Percentiles rank a stretch among this genome's conserved stretches.
Evolutionary conservation across 2,888 invertebrate species (phyloP).

Genomic region (Oscheius myriophilus): DNA sequence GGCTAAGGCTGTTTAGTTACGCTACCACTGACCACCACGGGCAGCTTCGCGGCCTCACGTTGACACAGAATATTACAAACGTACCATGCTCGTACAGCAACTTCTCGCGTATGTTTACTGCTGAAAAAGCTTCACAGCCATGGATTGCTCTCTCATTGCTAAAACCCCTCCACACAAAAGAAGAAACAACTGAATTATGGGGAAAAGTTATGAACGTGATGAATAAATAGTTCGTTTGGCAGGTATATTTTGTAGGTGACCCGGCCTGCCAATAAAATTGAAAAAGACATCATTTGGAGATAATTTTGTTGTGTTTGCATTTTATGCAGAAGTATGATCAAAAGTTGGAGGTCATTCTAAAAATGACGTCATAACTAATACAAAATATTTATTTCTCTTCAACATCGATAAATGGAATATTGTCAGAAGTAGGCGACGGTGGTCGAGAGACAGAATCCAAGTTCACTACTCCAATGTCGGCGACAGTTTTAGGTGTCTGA

Average conservation of each 20-base stretch:
- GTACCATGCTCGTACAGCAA: constrained; percentile 61
- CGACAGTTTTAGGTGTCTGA: constrained; percentile 7
- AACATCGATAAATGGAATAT: constrained; percentile 22
- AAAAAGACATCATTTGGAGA: too few species aligned
- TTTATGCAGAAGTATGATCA: neutral
- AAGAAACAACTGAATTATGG: neutral
- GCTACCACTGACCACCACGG: too few species aligned
- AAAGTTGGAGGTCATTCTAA: neutral
- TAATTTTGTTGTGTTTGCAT: too few species aligned
- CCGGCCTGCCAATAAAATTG: too few species aligned
- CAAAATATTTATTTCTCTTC: constrained; percentile 3
- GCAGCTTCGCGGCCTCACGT: too few species aligned
- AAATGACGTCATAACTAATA: neutral
- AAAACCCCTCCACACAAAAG: neutral
- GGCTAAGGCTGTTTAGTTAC: too few species aligned
- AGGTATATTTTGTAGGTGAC: too few species aligned
- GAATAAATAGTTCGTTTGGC: too few species aligned
- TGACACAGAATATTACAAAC: too few species aligned
- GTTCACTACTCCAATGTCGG: constrained; percentile 17
- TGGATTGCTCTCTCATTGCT: constrained; percentile 36
- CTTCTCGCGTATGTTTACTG: constrained; percentile 53
- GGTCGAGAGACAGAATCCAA: neutral
- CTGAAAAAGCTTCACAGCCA: constrained; percentile 47
- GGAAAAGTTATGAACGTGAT: too few species aligned
- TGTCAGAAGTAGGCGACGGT: constrained; percentile 4